Conservation (phyloP, 2,888 invertebrate genomes). For the Laspeyria flexula region DNA sequence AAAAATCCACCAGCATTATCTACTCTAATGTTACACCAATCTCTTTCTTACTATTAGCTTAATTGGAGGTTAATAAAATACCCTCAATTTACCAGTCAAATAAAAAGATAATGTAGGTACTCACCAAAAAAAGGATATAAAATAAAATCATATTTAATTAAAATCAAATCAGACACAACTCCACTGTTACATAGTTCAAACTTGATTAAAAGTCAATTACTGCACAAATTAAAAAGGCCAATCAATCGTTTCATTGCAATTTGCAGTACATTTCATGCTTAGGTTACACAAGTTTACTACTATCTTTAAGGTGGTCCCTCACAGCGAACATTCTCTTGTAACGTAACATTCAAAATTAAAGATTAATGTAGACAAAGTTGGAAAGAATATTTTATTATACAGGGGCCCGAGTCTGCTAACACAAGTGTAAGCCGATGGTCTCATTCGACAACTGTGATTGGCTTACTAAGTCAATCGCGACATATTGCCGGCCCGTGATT, state of each 20-base stretch:
- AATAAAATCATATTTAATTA: slow-evolving; percentile 26
- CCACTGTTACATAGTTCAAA: slow-evolving; percentile 2
- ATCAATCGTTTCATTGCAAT: slow-evolving; percentile 19
- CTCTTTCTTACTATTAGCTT: too few species aligned
- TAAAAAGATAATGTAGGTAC: slow-evolving; percentile 1
- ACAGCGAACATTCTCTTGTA: too few species aligned
- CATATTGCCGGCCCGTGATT: too few species aligned
- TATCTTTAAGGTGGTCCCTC: not conserved
- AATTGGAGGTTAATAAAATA: not conserved
- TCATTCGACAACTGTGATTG: too few species aligned
- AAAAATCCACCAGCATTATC: too few species aligned
- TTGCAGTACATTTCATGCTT: not conserved
- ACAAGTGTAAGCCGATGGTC: too few species aligned
- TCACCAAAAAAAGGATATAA: slow-evolving; percentile 29
- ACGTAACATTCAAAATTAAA: too few species aligned
- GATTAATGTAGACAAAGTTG: too few species aligned
- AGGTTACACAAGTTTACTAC: not conserved
- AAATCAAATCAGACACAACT: slow-evolving; percentile 6
- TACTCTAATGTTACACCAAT: too few species aligned
- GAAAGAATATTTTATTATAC: too few species aligned
- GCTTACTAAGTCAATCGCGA: too few species aligned
- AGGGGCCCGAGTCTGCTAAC: too few species aligned
- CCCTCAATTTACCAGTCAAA: not conserved
- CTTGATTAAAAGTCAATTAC: slow-evolving; percentile 19
- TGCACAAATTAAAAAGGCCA: slow-evolving; percentile 17